Evolutionary conservation across 2,888 invertebrate genomes (phyloP).

Genomic region (Pristionchus arcanus): DNA sequence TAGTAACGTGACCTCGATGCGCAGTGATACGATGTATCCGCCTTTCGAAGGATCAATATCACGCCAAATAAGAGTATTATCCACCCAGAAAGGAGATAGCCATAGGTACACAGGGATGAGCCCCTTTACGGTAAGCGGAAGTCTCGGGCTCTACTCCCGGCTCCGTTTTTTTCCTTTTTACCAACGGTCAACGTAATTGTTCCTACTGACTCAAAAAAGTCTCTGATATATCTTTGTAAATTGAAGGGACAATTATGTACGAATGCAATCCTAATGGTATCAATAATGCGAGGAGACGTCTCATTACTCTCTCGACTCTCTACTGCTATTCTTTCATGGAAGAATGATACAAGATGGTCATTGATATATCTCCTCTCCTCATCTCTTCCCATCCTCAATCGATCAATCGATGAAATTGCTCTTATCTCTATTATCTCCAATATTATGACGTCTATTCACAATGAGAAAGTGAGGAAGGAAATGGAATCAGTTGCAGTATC

Average conservation of each 20-base stretch:
- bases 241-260: not conserved
- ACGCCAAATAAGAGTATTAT: no score
- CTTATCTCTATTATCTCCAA: not conserved
- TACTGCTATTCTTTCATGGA: conserved; percentile 9
- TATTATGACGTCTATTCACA: not conserved
- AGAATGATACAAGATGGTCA: not conserved
- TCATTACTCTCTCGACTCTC: conserved; percentile 8
- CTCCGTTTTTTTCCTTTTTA: no score
- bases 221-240: not conserved
- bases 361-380: conserved; percentile 23
- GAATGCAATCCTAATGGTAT: not conserved
- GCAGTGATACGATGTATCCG: no score
- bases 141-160: no score
- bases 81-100: no score
- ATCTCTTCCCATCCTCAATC: conserved; percentile 16
- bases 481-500: not conserved
- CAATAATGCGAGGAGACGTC: conserved; percentile 11
- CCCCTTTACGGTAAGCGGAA: no score
- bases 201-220: no score
- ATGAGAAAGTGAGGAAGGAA: conserved; percentile 43
- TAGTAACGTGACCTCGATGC: no score
- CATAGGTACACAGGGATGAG: no score
- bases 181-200: no score
- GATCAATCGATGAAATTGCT: not conserved
- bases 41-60: no score